Evolutionary conservation across 1,140 invertebrate genomes (phyloP), one percentile per base, ranked within the genome.

Genomic region (Pseudobourletiella spinata): DNA sequence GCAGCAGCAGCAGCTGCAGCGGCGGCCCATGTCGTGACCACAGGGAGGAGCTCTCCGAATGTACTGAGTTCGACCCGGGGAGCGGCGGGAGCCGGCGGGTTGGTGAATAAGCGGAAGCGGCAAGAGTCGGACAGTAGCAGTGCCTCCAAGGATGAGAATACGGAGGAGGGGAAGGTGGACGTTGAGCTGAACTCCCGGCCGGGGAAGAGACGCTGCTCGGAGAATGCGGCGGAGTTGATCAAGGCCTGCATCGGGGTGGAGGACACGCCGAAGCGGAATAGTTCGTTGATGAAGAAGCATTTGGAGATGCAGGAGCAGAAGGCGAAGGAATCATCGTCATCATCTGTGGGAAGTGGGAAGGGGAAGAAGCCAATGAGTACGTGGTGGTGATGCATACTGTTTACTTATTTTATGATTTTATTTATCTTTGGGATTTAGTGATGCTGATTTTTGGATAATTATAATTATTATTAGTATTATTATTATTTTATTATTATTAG

Each of bases 121-220:
- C 82, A 86, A 68, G 86, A 88, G 71, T 87, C 85, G 0, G 87
- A 88, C 65, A 86, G 85, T 72, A 85, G 83, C n/a, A 70, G 57
- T 55, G 71, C 71, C 0, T 73, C 72, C 0, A 70, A 66, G 26
- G 68, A 69, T 25, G 70, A 71, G 16, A 73, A 72, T 46, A 48
- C 57, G 14, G 64, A 67, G 28, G 70, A 71, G 15, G 52, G 24
- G 3, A 59, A 59, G 51, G 30, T 58, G 1, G 57, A 64, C 32
- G 63, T 70, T 48, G 70, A 71, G 55, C 78, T 14, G 77, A 78
- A 67, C 76, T 81, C 58, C 81, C 67, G 76, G 71, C 73, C 78
- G 66, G 76, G 78, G 65, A 84, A 84, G 73, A 74, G 84, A 69
- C 84, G 85, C 76, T 83, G 80, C 68, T 83, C 81, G 28, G 84